Base-by-base conservation (phyloP, 2,797 vertebrate genomes). In the Glyptemys insculpta region DNA sequence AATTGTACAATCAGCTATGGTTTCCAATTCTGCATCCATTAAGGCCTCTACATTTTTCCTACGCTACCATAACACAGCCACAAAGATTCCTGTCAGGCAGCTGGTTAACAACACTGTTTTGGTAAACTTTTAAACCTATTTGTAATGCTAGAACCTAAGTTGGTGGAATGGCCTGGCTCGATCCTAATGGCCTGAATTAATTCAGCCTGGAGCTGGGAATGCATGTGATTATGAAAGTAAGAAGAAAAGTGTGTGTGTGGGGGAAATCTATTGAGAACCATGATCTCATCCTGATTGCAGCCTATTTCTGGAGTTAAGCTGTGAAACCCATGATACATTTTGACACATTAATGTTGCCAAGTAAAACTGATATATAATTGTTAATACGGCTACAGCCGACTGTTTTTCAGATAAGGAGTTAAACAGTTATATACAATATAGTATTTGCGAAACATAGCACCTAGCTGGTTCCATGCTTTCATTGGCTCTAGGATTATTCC, bases 221-320 rank as follows among this genome's bases (percentile, higher is more conserved):
- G 21, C 10, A 27, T 91, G 92, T 89, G 96, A 90, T 97, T 96
- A 81, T 91, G 72, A 88, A 93, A 90, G 94, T 81, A 87, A 65
- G 95, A 86, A 65, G 95, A 86, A 96, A 80, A 87, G 57, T 0
- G 16, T 5, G 44, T 5, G 74, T 5, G 50, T 15, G 49, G 52
- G 53, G 8, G 52, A 72, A 9, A 47, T 93, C 88, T 79, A 76
- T 0, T 0, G 87, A 44, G 62, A 95, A 79, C 82, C 50, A 89
- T 98, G 97, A 98, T 91, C 95, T 98, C 97, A 98, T 65, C 84
- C 54, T 0, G 54, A 93, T 89, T 93, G 23, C 50, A 47, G 96
- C 88, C 98, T 98, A 98, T 96, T 97, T 98, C 97, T 97, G 95
- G 96, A 97, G 74, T 80, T 29, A 85, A 90, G 94, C 96, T 76